A percentile compares a stretch with the other conserved stretches of the same genome.
Evolutionary conservation across 2,797 vertebrate genomes (phyloP).

Genomic region (Parauchenoglanis ngamensis): DNA sequence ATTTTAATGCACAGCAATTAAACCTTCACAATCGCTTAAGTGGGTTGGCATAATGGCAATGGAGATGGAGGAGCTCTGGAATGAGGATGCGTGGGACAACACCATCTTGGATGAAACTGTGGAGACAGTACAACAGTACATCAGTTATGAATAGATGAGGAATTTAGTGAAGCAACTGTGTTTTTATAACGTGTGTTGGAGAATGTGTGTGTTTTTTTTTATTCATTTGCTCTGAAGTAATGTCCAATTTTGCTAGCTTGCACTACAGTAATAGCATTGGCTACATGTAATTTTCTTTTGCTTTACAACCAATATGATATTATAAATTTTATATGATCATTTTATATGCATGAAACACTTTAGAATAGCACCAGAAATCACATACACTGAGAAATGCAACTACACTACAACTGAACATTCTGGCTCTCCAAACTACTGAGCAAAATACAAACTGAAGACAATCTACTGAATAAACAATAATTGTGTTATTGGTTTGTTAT

Average conservation of each 20-base stretch:
- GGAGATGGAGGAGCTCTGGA: conserved; percentile 45
- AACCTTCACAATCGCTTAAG: conserved; percentile 55
- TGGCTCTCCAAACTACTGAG: not conserved
- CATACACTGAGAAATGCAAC: not conserved
- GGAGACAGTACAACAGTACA: not conserved
- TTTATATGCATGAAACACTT: not conserved
- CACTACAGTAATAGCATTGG: not conserved
- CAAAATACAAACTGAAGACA: no score
- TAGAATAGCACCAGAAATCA: not conserved
- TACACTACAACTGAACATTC: not conserved
- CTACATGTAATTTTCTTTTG: not conserved
- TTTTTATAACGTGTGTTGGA: not conserved
- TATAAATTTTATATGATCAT: not conserved
- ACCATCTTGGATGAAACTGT: conserved; percentile 7
- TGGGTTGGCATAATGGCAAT: conserved; percentile 40
- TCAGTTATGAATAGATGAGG: not conserved
- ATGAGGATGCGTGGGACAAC: not conserved
- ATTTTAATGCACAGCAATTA: conserved; percentile 62
- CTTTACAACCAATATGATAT: not conserved
- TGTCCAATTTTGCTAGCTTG: not conserved
- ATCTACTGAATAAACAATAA: not conserved
- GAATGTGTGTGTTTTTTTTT: not conserved
- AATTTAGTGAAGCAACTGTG: not conserved
- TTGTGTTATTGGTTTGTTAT: not conserved
- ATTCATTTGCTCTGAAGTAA: not conserved